These are phyloP conservation scores for Dendroctonus valens DNA, from an alignment of 1,140 invertebrate species.

Conservation along the genomic window DNA sequence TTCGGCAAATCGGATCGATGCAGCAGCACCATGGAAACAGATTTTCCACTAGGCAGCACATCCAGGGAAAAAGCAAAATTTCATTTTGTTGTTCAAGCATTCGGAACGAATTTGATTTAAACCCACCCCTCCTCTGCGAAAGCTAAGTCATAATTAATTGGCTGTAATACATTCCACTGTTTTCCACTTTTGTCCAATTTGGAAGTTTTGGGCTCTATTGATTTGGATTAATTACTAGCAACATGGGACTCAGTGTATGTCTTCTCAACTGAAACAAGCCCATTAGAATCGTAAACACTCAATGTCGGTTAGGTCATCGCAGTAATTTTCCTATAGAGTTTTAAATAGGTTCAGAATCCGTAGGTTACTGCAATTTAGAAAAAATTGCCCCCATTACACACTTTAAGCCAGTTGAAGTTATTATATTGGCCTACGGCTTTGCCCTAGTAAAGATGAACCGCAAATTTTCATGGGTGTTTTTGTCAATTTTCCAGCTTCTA, in stretches of 20 bases:
- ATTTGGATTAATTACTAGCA: no score
- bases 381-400: conserved; percentile 25
- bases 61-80: conserved; percentile 19
- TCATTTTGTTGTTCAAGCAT: conserved; percentile 16
- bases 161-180: neutral
- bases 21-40: conserved; percentile 20
- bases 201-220: no score
- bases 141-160: conserved; percentile 9
- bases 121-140: neutral
- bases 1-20: conserved; percentile 8
- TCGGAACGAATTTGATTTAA: conserved; percentile 11
- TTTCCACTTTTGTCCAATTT: no score
- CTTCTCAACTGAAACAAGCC: no score
- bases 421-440: neutral
- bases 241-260: no score
- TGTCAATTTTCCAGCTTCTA: neutral
- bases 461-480: neutral
- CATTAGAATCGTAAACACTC: no score
- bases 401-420: conserved; percentile 10
- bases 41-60: conserved; percentile 17
- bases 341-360: neutral
- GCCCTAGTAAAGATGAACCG: conserved; percentile 1
- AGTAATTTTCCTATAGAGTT: no score
- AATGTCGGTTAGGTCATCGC: no score
- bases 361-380: conserved; percentile 14